Evolutionary conservation across 2,797 vertebrate species (phyloP).

Genomic region (Podargus strigoides): DNA sequence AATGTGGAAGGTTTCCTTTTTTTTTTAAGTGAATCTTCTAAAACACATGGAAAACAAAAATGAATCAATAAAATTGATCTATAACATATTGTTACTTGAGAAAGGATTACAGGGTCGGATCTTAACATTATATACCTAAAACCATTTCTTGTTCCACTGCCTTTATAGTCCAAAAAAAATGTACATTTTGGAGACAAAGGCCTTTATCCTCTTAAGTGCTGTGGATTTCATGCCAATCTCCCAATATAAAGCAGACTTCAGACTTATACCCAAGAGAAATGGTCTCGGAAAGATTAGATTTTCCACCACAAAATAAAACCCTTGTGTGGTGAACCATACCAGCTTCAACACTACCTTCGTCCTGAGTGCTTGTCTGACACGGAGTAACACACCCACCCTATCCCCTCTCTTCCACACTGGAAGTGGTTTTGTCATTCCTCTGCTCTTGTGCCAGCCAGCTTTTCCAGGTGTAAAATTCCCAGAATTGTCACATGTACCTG

Average conservation of each 20-base stretch:
- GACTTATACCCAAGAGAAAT: constrained; percentile 12
- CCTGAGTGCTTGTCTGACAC: neutral
- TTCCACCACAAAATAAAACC: constrained; percentile 28
- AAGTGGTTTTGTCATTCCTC: neutral
- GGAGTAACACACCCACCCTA: neutral
- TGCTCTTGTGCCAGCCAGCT: neutral
- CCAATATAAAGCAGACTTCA: constrained; percentile 51
- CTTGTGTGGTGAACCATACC: neutral
- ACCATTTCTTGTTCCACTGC: constrained; percentile 3
- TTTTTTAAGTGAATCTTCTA: neutral
- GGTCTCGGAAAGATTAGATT: constrained; percentile 19
- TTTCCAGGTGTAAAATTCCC: neutral
- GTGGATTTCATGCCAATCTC: constrained; percentile 56
- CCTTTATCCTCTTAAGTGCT: constrained; percentile 40
- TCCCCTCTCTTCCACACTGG: neutral
- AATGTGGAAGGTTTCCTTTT: neutral
- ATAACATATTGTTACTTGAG: neutral
- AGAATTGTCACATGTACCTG: neutral
- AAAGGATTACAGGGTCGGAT: constrained; percentile 22
- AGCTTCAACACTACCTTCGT: neutral
- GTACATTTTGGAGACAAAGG: constrained; percentile 54
- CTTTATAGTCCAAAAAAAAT: neutral
- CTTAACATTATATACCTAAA: constrained; percentile 18
- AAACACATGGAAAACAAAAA: neutral
- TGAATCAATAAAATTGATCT: constrained; percentile 14